Base-by-base conservation (phyloP, 2,888 invertebrate genomes). In the Ctenicera cuprea region DNA sequence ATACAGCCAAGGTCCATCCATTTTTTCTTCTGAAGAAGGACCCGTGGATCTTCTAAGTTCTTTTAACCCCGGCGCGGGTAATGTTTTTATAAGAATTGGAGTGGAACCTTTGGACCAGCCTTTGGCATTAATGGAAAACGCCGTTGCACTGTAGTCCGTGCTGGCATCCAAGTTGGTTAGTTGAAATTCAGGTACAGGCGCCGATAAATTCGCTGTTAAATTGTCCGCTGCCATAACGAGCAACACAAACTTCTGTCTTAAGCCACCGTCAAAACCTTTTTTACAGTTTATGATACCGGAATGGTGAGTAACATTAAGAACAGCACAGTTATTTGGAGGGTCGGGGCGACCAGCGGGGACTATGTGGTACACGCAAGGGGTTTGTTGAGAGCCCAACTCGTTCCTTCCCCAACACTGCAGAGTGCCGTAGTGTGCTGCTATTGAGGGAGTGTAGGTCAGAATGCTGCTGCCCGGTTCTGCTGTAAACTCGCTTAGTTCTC, bases 331-430 rank as follows among this genome's bases (percentile, higher is more conserved):
- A 76, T 87, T 86, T 2, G 90, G 89, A 0, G 90, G 87, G 81
- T 90, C 89, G 22, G 90, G 90, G 88, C 90, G 83, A 30, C 87
- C 87, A 3, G 94, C 94, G 9, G 94, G 94, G 61, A 94, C 89
- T 68, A 95, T 92, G 82, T 93, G 93, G 84, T 91, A 94, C 45
- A 93, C 89, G 82, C 95, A 95, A 0, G 94, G 94, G 71, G 91
- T 89, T 50, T 89, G 87, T 85, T 94, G 94, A 4, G 90, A 86
- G 1, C 94, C 94, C 26, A 94, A 91, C 8, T 90, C 89, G 85
- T 95, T 95, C 54, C 89, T 89, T 0, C 92, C 94, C 85, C 93
- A 91, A 81, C 95, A 95, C 74, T 94, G 91, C n/a, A 95, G 89
- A 83, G 94, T 94, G 18, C 95, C 95, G 84, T 94, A 95, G 86